Conservation (phyloP, 2,113 vertebrate species). For the Pseudonaja textilis region DNA sequence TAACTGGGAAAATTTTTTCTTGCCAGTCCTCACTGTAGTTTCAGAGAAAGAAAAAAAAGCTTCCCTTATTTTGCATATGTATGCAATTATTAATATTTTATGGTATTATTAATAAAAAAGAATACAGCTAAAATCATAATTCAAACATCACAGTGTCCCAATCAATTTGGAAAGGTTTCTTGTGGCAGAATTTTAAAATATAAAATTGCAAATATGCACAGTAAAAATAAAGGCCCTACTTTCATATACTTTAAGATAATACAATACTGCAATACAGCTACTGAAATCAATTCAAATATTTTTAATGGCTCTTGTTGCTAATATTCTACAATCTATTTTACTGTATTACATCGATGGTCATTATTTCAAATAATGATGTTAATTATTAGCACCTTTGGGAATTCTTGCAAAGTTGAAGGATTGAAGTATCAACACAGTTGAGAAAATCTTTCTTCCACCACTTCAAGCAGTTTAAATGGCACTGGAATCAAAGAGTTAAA, state of each 20-base stretch:
- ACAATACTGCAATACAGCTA: background rate
- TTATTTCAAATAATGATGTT: background rate
- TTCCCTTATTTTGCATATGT: background rate
- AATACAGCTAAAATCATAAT: background rate
- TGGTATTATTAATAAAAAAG: background rate
- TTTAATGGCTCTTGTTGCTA: background rate
- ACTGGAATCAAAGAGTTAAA: slow-evolving; percentile 74
- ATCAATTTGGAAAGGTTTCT: slow-evolving; percentile 16
- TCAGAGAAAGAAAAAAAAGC: background rate
- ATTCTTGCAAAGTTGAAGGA: background rate
- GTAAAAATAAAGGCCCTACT: background rate
- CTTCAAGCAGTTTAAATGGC: slow-evolving; percentile 37
- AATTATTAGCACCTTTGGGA: background rate
- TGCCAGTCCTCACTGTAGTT: accelerated
- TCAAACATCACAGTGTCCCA: slow-evolving; percentile 25
- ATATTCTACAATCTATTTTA: background rate
- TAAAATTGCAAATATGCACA: background rate
- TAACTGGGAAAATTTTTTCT: background rate
- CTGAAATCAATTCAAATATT: background rate
- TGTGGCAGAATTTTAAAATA: background rate
- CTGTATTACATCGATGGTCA: background rate
- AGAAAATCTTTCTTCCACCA: slow-evolving; percentile 27
- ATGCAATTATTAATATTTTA: background rate
- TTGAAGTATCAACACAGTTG: slow-evolving; percentile 31
- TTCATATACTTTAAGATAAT: background rate